Percentiles rank a stretch among this genome's conserved stretches.
These are phyloP conservation scores for Brachionus paranguensis DNA, from an alignment of 1,140 invertebrate species.

Conservation along the genomic window DNA sequence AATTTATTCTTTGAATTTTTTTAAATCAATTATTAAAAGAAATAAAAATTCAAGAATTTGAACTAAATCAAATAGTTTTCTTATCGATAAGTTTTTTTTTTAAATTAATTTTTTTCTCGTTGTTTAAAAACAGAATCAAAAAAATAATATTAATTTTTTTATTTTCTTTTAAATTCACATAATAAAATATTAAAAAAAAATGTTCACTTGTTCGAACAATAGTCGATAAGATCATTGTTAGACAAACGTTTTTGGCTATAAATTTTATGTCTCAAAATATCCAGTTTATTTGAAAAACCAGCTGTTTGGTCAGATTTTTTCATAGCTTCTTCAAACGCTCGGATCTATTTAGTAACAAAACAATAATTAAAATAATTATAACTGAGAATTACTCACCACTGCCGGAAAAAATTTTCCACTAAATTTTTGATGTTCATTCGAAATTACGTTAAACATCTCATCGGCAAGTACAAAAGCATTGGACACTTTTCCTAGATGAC, in stretches of 20 bases:
- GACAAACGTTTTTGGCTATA: not conserved
- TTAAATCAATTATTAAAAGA: no score
- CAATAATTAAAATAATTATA: not conserved
- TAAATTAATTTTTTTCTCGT: not conserved
- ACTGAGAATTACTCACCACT: not conserved
- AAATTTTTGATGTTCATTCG: not conserved
- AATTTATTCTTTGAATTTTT: not conserved
- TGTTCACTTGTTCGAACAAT: not conserved
- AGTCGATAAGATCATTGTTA: not conserved
- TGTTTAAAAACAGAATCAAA: not conserved
- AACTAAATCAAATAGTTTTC: not conserved
- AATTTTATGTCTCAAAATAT: not conserved
- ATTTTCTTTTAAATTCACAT: not conserved
- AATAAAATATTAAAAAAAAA: not conserved
- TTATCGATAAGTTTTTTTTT: not conserved
- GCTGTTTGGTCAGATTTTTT: not conserved
- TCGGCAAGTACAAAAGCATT: constrained; percentile 25
- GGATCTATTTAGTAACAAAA: not conserved
- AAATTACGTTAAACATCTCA: constrained; percentile 25
- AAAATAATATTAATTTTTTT: not conserved
- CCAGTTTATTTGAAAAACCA: not conserved
- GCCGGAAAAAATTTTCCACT: constrained; percentile 29
- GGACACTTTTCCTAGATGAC: not conserved
- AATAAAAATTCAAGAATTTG: no score
- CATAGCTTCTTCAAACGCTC: not conserved